These are phyloP conservation scores for Amazona ochrocephala DNA, from an alignment of 2,797 vertebrate species.

Conservation along the genomic window DNA sequence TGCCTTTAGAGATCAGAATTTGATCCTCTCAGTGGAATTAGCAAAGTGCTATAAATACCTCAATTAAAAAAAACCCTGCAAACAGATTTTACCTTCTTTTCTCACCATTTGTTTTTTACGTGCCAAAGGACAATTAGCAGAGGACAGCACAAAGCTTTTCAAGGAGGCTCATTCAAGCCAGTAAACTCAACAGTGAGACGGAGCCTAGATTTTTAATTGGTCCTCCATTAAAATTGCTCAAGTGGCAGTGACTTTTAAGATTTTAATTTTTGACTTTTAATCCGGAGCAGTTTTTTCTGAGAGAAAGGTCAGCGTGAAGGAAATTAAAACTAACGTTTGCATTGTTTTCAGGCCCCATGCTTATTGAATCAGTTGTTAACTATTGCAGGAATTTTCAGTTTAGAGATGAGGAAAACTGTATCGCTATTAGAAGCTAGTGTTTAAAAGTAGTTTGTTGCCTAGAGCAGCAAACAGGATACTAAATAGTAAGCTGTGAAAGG, in stretches of 20 bases:
- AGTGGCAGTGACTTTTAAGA: neutral
- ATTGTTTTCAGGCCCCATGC: neutral
- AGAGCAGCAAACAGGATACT: neutral
- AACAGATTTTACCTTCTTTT: conserved; percentile 28
- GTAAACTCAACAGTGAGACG: neutral
- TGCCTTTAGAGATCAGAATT: conserved; percentile 3
- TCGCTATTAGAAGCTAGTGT: neutral
- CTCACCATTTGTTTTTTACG: neutral
- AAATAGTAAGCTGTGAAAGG: neutral
- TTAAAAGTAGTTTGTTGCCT: neutral
- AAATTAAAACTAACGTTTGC: neutral
- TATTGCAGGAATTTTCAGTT: neutral
- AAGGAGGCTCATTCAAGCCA: neutral
- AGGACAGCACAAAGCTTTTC: conserved; percentile 1
- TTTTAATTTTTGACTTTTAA: neutral
- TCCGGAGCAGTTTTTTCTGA: neutral
- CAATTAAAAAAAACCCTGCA: neutral
- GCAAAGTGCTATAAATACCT: neutral
- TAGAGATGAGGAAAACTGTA: neutral
- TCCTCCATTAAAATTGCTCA: neutral
- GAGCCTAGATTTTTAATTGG: neutral
- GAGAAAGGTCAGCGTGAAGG: neutral
- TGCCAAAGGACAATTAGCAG: neutral
- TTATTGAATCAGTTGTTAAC: neutral
- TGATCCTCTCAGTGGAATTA: conserved; percentile 22